Evolutionary conservation across 2,113 vertebrate species (phyloP), one percentile per base, ranked within the genome.

Genomic region (Anarhynchus alexandrinus): DNA sequence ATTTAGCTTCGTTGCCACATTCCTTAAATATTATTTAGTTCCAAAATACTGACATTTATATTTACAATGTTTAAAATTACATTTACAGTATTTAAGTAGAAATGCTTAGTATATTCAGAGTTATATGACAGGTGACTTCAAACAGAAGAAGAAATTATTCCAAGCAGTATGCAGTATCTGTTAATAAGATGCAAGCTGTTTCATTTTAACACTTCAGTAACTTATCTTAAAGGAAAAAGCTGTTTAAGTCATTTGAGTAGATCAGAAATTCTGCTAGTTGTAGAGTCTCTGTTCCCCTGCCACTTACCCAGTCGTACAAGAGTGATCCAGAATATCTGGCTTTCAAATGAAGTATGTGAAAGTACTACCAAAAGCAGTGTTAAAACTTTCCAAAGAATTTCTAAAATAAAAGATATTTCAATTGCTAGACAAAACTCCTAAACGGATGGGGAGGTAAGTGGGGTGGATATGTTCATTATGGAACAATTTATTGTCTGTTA

Each of bases 271-370:
- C 78, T 92, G 59, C 67, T 54, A 15, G 51, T 76, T 85, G 40
- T 72, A 52, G 29, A 49, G 23, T 85, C 65, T 62, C n/a, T 64
- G 47, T 67, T 95, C 66, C 67, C 79, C 45, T 90, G 94, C 85
- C 83, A 77, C 67, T 45, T 80, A 45, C 45, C 66, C 71, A 27
- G 57, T 76, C 2, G 0, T 71, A 85, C 54, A 82, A 80, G 58
- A 94, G 57, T 73, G 74, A 94, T 74, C 64, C 69, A 64, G 69
- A 84, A 22, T 76, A 82, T 79, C 81, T 78, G 51, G 61, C 47
- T 93, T 96, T 74, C 90, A 88, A 86, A 88, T 92, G 64, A 95
- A 67, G n/a, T n/a, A 64, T 86, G 42, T 88, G 82, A 90, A 96
- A 82, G 30, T 80, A 90, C 88, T 92, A 92, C 42, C 47, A 86